Evolutionary conservation across 2,797 vertebrate genomes (phyloP), one percentile per base, ranked within the genome.

Genomic region (Sandelia bainsii): DNA sequence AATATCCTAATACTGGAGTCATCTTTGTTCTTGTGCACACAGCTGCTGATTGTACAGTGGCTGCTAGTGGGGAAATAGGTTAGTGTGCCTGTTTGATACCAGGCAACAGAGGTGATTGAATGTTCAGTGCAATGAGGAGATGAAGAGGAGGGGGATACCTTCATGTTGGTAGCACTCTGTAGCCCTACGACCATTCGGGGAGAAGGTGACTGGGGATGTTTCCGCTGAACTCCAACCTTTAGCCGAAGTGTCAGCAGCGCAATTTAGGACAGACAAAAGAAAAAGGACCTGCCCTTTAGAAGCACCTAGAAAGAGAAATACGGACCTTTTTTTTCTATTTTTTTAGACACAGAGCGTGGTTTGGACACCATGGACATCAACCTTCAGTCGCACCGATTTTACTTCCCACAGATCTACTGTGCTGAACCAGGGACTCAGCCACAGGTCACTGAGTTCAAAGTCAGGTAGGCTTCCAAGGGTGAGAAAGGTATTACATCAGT

Each of bases 391-490:
- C 93, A 95, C n/a, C 92, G 91, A 13, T 94, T 94, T 70, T 94
- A 92, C 88, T 94, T 95, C 83, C 93, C 93, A 14, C 93, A 93
- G 79, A 92, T 94, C 86, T 94, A 92, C 91, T 94, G 93, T 46
- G 89, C 91, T 14, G 93, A 95, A 2, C 83, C 89, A 1, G 90
- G 89, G 17, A 84, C 86, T 27, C 92, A 90, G 60, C 88, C 88
- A 2, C 92, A 92, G 82, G 79, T 93, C 42, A 81, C 88, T 5
- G 94, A 95, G 81, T 90, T 92, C 80, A 94, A 93, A 92, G 90
- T 92, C 93, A 94, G 94, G 94, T 95, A 94, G 69, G 93, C 53
- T 48, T 79, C 14, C 53, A 16, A n/a, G 23, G 23, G 13, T 9
- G 32, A 32, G 13, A 59, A 58, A 34, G 40, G 5, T 16, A 2